Percentiles rank a stretch among this genome's conserved stretches.
Conservation (phyloP, 30 jellyfish, hydroid and myxozoan genomes). For the Aurelia coerulea region DNA sequence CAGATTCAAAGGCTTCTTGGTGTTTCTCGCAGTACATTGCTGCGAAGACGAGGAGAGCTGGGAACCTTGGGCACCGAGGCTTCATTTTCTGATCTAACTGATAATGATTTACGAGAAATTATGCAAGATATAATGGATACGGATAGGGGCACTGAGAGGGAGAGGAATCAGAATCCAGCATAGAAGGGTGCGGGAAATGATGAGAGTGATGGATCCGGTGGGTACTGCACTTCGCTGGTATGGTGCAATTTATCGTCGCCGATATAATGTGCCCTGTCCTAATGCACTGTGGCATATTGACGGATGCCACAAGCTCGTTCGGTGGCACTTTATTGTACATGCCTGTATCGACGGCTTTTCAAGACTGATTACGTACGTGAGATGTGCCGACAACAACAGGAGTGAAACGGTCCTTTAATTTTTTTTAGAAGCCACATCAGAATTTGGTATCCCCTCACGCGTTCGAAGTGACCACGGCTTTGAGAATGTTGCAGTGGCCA, state of each 20-base stretch:
- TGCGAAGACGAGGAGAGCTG: too few relatives aligned
- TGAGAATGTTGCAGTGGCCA: slow-evolving; percentile 49
- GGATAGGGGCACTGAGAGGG: slow-evolving; percentile 19
- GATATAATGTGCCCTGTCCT: slow-evolving; percentile 23
- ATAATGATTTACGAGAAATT: too few relatives aligned
- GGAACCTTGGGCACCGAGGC: too few relatives aligned
- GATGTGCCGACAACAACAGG: slow-evolving; percentile 22
- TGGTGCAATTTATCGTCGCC: slow-evolving; percentile 4
- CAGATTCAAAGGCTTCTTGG: too few relatives aligned
- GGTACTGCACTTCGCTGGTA: slow-evolving; percentile 32
- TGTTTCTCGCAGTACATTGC: too few relatives aligned
- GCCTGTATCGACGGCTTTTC: slow-evolving; percentile 42
- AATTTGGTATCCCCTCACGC: slow-evolving; percentile 32
- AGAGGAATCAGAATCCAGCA: slow-evolving; percentile 39
- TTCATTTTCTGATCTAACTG: too few relatives aligned
- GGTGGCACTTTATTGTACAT: slow-evolving; percentile 30
- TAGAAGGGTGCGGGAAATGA: slow-evolving; percentile 10
- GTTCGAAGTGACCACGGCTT: slow-evolving; percentile 49
- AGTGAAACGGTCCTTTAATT: slow-evolving; percentile 40
- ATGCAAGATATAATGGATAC: too few relatives aligned
- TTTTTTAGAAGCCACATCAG: slow-evolving; percentile 22
- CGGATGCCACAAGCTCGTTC: slow-evolving; percentile 17
- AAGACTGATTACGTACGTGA: slow-evolving; percentile 24
- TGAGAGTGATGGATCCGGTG: slow-evolving; percentile 17
- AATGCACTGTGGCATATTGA: slow-evolving; percentile 29